Base-by-base conservation (phyloP, 2,113 vertebrate species). In the Calonectris borealis region DNA sequence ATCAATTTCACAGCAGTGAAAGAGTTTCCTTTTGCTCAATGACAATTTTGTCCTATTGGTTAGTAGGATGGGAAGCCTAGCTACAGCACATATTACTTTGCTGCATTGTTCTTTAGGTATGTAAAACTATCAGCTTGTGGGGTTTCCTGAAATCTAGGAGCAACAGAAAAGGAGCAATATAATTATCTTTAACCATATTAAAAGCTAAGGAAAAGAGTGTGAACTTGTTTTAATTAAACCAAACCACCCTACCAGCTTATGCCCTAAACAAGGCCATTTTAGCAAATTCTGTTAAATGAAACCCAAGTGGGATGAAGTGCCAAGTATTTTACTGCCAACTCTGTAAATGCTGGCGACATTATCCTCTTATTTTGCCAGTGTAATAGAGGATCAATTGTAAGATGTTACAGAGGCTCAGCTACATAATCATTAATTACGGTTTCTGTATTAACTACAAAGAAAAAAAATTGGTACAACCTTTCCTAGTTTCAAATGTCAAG, bases 341-440 rank as follows among this genome's bases (percentile, higher is more conserved):
- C 49, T 86, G 79, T 95, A 95, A 97, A 88, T 93, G 92, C 79
- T 94, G 96, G 96, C 31, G 66, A 97, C 83, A 90, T 97, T 95
- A 94, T 93, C 85, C 96, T 96, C 93, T 97, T 94, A 90, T 96
- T 97, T 97, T 98, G 89, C 96, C 95, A 97, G 82, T 96, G 95
- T 98, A 98, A 97, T 95, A 97, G 94, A 88, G 91, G 96, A 97
- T 98, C 97, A 96, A 83, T 96, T 81, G 86, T 97, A 97, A 93
- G 92, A 97, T 95, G 85, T 70, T 96, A 68, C 83, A 96, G 96
- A 96, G 83, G 71, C 86, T 97, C 92, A 97, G 90, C 72, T 97
- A 94, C 95, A 94, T 97, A 97, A 96, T 97, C 77, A 98, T 98
- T 96, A 97, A 97, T 97, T 97, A 97, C 88, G 76, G 83, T 97